These are phyloP conservation scores for Globodera rostochiensis DNA, from an alignment of 1,140 invertebrate species.

Conservation along the genomic window DNA sequence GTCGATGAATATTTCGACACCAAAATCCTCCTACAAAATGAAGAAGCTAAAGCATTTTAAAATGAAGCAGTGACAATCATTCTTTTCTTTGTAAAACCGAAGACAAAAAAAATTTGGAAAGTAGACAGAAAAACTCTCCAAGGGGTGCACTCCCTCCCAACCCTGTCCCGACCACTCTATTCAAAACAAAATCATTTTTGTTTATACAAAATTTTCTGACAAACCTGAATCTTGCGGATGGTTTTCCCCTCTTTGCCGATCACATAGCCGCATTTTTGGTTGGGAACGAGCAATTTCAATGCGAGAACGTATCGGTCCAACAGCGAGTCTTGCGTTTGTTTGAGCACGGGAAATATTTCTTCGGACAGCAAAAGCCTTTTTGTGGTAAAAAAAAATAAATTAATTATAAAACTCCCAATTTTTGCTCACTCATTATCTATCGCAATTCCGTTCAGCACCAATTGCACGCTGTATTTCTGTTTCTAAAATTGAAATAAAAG, in stretches of 20 bases:
- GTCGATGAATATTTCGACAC: constrained; percentile 11
- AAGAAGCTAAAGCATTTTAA: neutral
- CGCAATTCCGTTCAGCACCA: neutral
- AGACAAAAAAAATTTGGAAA: no score
- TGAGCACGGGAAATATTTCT: neutral
- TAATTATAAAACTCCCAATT: neutral
- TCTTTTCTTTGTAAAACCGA: no score
- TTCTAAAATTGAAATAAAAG: neutral
- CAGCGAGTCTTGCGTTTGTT: neutral
- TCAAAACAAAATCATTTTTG: no score
- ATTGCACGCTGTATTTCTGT: neutral
- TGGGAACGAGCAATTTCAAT: constrained; percentile 3
- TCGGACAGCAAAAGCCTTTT: neutral
- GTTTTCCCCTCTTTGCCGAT: constrained; percentile 17
- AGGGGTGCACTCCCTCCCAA: no score
- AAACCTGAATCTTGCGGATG: constrained; percentile 18
- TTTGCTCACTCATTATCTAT: neutral
- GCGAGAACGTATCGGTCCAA: neutral
- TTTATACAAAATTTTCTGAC: no score
- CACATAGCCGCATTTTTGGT: constrained; percentile 28
- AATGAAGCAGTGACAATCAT: no score
- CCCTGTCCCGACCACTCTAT: no score
- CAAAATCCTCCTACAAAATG: constrained; percentile 19
- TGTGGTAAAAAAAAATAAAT: neutral
- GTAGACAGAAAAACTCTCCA: no score